Base-by-base conservation (phyloP, 2,113 vertebrate genomes). In the Prochilodus magdalenae region DNA sequence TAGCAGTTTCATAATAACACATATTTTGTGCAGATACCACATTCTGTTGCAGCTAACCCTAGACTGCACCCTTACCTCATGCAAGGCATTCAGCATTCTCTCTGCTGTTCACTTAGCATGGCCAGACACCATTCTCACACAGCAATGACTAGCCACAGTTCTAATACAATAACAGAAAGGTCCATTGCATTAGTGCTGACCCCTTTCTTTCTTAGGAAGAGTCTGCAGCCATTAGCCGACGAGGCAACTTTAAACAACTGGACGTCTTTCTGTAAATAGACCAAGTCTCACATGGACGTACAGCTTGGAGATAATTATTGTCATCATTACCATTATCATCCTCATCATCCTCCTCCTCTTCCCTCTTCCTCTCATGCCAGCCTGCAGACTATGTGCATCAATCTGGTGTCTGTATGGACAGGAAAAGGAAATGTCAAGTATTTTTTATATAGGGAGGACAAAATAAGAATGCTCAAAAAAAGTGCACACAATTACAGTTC, bases 101-200 rank as follows among this genome's bases (percentile, higher is more conserved):
- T 75, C 53, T 59, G 14, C 73, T 73, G 57, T 75, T 73, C 3
- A 40, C 67, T 85, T 77, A 80, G 44, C 53, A 86, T 82, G 73
- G 55, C n/a, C 82, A 65, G 24, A 74, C 75, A 80, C 53, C 30
- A 69, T 83, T 86, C 62, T 77, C 36, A 84, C 75, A 73, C 81
- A 40, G 77, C 72, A 70, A 63, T 49, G 59, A 66, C 59, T 73
- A 62, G 18, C 44, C 29, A 63, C 49, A 70, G 44, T 74, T 79
- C 26, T 85, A 85, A 85, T 81, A 59, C 29, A 84, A 83, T 87
- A 83, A 86, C 0, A 14, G 47, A 87, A 87, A 89, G 84, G 82
- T 85, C 77, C 86, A 69, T 86, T 89, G 82, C 82, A 87, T 87
- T 85, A 88, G 63, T 63, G 36, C 15, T 26, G 65, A 49, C 51